Conservation (phyloP, 2,888 invertebrate genomes). For the Papilio demoleus region DNA sequence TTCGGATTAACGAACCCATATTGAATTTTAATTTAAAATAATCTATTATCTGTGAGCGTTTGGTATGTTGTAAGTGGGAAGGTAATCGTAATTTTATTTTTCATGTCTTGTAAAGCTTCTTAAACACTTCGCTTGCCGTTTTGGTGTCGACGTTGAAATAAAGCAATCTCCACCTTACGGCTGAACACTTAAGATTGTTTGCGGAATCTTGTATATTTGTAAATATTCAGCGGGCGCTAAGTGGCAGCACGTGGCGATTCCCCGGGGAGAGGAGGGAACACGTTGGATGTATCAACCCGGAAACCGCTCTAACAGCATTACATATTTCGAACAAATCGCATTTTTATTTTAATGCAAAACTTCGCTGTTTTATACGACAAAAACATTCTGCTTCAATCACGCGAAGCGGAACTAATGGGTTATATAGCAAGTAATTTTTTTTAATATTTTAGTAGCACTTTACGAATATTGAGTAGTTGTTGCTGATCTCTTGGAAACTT, state of each 20-base stretch:
- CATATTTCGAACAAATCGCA: conserved; percentile 71
- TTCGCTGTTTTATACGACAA: neutral
- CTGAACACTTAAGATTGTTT: conserved; percentile 47
- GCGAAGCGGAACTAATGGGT: conserved; percentile 29
- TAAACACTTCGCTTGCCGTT: conserved; percentile 69
- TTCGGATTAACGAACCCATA: conserved; percentile 33
- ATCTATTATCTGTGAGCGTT: conserved; percentile 20
- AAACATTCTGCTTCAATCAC: conserved; percentile 34
- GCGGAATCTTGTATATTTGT: conserved; percentile 55
- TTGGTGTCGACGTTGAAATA: conserved; percentile 57
- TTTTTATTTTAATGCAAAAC: conserved; percentile 20
- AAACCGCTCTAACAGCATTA: conserved; percentile 73
- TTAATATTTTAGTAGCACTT: conserved; percentile 35
- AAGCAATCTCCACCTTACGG: conserved; percentile 66
- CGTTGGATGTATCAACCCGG: conserved; percentile 74
- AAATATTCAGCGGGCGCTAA: conserved; percentile 71
- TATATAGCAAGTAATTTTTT: conserved; percentile 33
- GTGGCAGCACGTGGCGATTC: conserved; percentile 77
- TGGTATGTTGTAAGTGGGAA: conserved; percentile 6
- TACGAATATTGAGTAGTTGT: conserved; percentile 26
- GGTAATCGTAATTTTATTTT: conserved; percentile 61
- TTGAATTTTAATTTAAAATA: conserved; percentile 39
- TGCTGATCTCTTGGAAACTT: conserved; percentile 30
- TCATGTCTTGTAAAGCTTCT: conserved; percentile 74
- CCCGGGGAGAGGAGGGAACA: conserved; percentile 65